Conservation (phyloP, 2,113 vertebrate species). For the Trichechus manatus region DNA sequence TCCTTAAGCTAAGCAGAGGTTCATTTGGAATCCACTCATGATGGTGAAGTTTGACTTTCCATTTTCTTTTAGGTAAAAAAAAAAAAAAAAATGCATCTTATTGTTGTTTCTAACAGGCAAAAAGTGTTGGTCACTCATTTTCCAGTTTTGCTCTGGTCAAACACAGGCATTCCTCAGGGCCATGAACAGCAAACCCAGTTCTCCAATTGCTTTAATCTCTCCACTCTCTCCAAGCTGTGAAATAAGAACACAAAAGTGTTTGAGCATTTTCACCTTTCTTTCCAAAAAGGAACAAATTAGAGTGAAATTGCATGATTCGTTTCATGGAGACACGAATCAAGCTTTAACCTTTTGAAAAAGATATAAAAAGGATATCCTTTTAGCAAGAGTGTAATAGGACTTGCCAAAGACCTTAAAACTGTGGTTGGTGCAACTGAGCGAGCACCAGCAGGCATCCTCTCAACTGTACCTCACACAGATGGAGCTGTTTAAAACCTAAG, state of each 20-base stretch:
- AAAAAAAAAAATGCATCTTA: neutral
- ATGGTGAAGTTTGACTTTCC: neutral
- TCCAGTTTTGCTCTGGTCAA: neutral
- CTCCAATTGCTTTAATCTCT: constrained; percentile 90
- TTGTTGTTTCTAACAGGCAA: neutral
- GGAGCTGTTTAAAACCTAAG: neutral
- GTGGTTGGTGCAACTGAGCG: neutral
- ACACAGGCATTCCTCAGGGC: constrained; percentile 78
- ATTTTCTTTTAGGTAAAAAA: constrained; percentile 26
- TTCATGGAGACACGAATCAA: neutral
- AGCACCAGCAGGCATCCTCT: neutral
- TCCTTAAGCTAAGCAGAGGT: neutral
- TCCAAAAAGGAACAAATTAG: neutral
- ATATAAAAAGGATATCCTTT: neutral
- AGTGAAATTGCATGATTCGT: neutral
- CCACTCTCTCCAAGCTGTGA: constrained; percentile 88
- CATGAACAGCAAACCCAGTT: constrained; percentile 90
- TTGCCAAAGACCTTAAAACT: constrained; percentile 18
- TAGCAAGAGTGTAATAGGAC: neutral
- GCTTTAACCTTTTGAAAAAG: neutral
- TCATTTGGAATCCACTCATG: neutral
- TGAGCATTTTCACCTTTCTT: neutral
- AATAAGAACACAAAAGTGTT: constrained; percentile 35
- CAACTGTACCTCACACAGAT: neutral
- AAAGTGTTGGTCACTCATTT: constrained; percentile 60